Base-by-base conservation (phyloP, 2,797 vertebrate genomes). In the Rhabdophis nuchalis region DNA sequence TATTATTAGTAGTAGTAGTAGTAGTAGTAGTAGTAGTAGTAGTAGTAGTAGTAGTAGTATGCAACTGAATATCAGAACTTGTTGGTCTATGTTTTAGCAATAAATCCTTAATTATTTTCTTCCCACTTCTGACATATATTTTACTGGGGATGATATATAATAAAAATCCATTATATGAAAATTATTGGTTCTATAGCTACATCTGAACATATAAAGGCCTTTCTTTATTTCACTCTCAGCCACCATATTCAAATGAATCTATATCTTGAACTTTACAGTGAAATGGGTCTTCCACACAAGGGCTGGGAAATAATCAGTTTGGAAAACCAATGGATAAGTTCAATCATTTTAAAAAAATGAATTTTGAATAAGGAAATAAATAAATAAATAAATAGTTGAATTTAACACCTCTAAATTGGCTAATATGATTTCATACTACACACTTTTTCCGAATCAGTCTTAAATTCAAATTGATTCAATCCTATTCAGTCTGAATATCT, bases 141-240 rank as follows among this genome's bases (percentile, higher is more conserved):
- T 41, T 36, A 77, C 11, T 41, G 36, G 72, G 72, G 72, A 23
- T 77, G 36, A 41, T 77, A 41, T 57, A 88, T 93, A 92, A 23
- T 1, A 41, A 91, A 93, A 93, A 91, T 90, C 32, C 86, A 90
- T 93, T 46, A 23, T 92, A 95, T 94, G 56, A 91, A 88, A 93
- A 61, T 87, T 93, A 87, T 94, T 94, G 93, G 94, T 93, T 91
- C 54, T 88, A 54, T 53, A 25, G 61, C 93, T 77, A 93, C 87
- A 90, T 56, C 92, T 41, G 29, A 0, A 64, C 54, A 27, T 20
- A 13, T 27, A 87, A 91, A 82, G 52, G 61, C 4, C 46, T 61
- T 57, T 46, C 27, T n/a, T 58, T 8, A 88, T 60, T 60, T 56
- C 86, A 82, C 13, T 27, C 57, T 52, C 27, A 85, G 54, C 23